phyloP scores from a whole-genome alignment of 2,797 vertebrate genomes.

The Megalops cyprinoides region DNA sequence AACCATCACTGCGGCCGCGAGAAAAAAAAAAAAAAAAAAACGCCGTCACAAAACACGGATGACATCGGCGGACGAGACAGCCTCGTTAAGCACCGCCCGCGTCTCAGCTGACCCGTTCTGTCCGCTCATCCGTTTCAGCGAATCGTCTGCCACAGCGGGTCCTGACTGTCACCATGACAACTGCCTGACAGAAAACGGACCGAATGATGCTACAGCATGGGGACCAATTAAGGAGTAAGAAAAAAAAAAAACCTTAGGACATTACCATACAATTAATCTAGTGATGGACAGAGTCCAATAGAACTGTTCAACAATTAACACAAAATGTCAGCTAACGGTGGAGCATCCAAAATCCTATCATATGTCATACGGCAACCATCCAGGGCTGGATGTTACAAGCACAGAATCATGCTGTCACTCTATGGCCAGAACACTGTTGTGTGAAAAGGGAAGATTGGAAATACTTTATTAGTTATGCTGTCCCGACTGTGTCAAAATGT shows the following conservation, averaged over 20 bases:
- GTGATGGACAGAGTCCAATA: conserved; percentile 3
- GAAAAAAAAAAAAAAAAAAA: not conserved
- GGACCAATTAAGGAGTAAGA: conserved; percentile 14
- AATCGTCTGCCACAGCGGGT: conserved; percentile 7
- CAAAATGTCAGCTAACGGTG: not conserved
- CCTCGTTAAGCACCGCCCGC: not conserved
- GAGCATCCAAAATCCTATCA: not conserved
- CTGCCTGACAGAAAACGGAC: not conserved
- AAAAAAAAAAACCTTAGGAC: not conserved
- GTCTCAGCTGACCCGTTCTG: not conserved
- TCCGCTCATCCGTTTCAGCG: not conserved
- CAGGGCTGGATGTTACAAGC: not conserved
- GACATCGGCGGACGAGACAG: not conserved
- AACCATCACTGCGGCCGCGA: not conserved
- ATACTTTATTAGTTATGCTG: not conserved
- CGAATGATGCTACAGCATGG: not conserved
- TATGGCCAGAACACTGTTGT: not conserved
- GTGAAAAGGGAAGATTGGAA: not conserved
- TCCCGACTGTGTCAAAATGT: not conserved
- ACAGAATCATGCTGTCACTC: not conserved
- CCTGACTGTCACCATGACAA: not conserved
- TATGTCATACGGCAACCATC: not conserved
- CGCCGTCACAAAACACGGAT: not conserved
- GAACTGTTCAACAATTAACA: conserved; percentile 7
- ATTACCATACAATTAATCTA: not conserved